Evolutionary conservation across 2,888 invertebrate genomes (phyloP).

Genomic region (Cantharis flavilabris): DNA sequence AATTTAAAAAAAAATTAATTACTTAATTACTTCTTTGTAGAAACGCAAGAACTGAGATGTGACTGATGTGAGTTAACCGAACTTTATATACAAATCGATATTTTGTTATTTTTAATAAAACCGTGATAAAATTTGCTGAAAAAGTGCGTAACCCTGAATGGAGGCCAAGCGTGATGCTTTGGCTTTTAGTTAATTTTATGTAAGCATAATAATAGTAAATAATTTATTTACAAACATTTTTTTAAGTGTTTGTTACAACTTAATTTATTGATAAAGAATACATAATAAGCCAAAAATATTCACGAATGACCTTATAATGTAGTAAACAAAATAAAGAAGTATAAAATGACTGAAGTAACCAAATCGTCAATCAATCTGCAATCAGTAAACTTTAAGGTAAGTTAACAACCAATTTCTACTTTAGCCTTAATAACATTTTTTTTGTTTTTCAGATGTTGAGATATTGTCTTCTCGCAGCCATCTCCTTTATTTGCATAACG

Average conservation of each 20-base stretch:
- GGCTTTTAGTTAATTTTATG: neutral
- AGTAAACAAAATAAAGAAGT: neutral
- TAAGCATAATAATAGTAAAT: neutral
- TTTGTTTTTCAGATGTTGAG: slow-evolving; percentile 14
- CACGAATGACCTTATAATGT: neutral
- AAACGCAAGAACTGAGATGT: neutral
- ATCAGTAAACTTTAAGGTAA: neutral
- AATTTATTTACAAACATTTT: neutral
- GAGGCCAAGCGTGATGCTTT: neutral
- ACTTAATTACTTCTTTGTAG: neutral
- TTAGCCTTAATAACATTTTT: neutral
- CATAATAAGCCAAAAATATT: neutral
- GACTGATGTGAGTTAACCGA: neutral
- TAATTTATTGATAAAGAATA: neutral
- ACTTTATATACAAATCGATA: neutral
- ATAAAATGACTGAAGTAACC: neutral
- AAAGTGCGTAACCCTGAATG: neutral
- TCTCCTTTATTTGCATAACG: slow-evolving; percentile 25
- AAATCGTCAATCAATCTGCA: neutral
- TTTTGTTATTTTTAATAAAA: neutral
- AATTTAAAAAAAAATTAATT: neutral
- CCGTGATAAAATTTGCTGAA: neutral
- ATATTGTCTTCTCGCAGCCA: slow-evolving; percentile 23
- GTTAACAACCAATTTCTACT: neutral
- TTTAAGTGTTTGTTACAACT: neutral